These are phyloP conservation scores for Neopelma chrysocephalum DNA, from an alignment of 2,797 vertebrate genomes.

Conservation along the genomic window DNA sequence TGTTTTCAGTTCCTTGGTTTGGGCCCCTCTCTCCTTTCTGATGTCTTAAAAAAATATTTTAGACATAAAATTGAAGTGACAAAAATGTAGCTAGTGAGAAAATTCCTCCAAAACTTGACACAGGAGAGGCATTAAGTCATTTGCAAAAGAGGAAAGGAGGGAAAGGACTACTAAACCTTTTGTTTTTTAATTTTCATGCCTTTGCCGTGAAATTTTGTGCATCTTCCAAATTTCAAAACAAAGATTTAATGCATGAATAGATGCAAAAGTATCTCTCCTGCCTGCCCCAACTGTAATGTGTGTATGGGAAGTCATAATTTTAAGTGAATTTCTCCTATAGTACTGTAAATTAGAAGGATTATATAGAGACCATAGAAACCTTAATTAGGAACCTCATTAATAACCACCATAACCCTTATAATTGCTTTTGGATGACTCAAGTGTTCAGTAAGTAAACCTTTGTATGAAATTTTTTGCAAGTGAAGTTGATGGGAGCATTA, in stretches of 20 bases:
- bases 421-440: not conserved
- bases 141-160: not conserved
- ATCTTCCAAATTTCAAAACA: not conserved
- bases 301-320: not conserved
- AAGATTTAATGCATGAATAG: not conserved
- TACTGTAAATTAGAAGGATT: not conserved
- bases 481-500: not conserved
- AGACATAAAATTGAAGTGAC: not conserved
- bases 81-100: not conserved
- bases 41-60: not conserved
- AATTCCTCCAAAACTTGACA: not conserved
- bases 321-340: not conserved
- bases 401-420: not conserved
- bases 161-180: not conserved
- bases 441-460: not conserved
- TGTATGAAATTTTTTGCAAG: not conserved
- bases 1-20: not conserved
- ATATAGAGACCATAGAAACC: not conserved
- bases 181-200: not conserved
- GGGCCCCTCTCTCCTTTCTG: not conserved
- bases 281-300: too few species aligned
- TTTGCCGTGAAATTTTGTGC: not conserved
- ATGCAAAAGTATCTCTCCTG: not conserved
- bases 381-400: slow-evolving; percentile 20
- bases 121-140: not conserved